phyloP scores from a whole-genome alignment of 2,797 vertebrate genomes.

The Sebastes oblongus region DNA sequence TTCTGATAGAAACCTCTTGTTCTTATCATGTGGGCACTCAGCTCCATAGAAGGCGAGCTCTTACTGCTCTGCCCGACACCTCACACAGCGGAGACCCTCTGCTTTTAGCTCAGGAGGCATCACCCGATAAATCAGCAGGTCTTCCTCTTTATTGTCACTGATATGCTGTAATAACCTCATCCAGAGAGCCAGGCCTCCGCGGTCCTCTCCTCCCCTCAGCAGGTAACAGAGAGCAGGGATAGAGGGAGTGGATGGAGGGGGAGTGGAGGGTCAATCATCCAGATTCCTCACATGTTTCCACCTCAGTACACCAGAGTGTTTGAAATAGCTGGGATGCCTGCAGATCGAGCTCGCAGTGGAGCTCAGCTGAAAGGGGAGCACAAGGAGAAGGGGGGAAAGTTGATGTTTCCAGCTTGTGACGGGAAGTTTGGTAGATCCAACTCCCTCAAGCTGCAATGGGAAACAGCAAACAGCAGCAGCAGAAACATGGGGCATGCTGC shows the following conservation, averaged over 20 bases:
- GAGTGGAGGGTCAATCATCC: slow-evolving; percentile 66
- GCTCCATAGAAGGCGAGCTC: slow-evolving; percentile 8
- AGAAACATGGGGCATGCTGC: neutral
- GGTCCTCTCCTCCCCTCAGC: slow-evolving; percentile 70
- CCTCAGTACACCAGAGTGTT: slow-evolving; percentile 61
- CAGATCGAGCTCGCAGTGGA: slow-evolving; percentile 30
- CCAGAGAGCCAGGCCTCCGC: slow-evolving; percentile 43
- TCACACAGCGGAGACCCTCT: slow-evolving; percentile 2
- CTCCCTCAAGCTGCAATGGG: neutral
- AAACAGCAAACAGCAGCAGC: slow-evolving; percentile 22
- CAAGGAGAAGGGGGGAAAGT: neutral
- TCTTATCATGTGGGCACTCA: neutral
- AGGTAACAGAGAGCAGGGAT: slow-evolving; percentile 68
- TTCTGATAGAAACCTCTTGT: neutral
- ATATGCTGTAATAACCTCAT: slow-evolving; percentile 57
- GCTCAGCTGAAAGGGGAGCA: slow-evolving; percentile 36
- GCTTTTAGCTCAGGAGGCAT: slow-evolving; percentile 49
- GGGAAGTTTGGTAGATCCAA: slow-evolving; percentile 18
- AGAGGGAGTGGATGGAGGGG: slow-evolving; percentile 50
- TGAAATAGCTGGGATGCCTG: slow-evolving; percentile 76
- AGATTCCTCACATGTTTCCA: slow-evolving; percentile 79
- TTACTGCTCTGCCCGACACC: slow-evolving; percentile 11
- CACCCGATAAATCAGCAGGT: slow-evolving; percentile 42
- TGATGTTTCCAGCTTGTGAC: slow-evolving; percentile 15
- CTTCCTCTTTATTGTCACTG: slow-evolving; percentile 47